Evolutionary conservation across 2,113 vertebrate species (phyloP).

Genomic region (Phrynosoma blainvillii): DNA sequence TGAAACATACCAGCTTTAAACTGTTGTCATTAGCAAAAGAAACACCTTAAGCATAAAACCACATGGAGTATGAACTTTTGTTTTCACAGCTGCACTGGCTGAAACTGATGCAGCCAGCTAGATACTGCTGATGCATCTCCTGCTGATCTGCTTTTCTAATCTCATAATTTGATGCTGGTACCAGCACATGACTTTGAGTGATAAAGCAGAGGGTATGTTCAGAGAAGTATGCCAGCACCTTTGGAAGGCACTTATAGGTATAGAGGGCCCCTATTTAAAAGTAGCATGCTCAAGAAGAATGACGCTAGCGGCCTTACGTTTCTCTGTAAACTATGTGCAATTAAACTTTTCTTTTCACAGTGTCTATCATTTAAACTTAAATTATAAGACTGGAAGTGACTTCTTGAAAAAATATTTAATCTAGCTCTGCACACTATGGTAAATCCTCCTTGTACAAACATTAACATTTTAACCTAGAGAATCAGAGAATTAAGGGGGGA

Average conservation of each 20-base stretch:
- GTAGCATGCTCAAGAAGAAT: not conserved
- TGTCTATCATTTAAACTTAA: not conserved
- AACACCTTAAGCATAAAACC: slow-evolving; percentile 23
- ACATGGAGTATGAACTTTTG: slow-evolving; percentile 41
- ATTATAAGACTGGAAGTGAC: not conserved
- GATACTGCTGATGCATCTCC: slow-evolving; percentile 43
- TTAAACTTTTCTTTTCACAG: not conserved
- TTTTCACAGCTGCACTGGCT: slow-evolving; percentile 51
- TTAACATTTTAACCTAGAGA: not conserved
- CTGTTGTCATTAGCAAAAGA: slow-evolving; percentile 44
- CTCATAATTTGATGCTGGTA: slow-evolving; percentile 63
- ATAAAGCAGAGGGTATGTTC: rapidly evolving
- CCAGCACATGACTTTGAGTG: slow-evolving; percentile 57
- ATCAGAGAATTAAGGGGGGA: not conserved
- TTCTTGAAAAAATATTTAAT: not conserved
- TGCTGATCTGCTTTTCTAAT: slow-evolving; percentile 28
- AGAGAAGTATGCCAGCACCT: not conserved
- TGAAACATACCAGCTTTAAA: slow-evolving; percentile 34
- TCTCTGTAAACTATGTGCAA: not conserved
- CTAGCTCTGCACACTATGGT: not conserved
- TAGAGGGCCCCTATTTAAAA: not conserved
- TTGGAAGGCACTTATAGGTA: not conserved
- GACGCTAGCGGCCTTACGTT: not conserved
- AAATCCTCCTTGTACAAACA: not conserved
- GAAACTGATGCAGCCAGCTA: slow-evolving; percentile 61